A percentile compares a stretch with the other conserved stretches of the same genome.
Conservation (phyloP, 2,888 invertebrate species). For the Anagyrus pseudococci region DNA sequence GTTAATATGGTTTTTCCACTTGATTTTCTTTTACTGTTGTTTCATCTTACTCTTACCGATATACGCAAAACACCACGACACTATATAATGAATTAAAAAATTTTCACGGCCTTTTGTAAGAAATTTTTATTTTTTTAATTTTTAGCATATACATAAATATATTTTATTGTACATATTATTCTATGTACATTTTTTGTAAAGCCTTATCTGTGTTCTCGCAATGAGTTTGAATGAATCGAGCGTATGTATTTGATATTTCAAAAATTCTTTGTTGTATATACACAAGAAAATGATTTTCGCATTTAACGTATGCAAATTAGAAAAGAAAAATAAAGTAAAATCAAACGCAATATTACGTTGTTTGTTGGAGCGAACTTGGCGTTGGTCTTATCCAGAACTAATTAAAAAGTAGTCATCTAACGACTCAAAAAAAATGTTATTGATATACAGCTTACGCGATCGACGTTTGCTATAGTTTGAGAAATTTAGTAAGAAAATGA, state of each 20-base stretch:
- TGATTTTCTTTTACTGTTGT: background rate
- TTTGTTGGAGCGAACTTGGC: background rate
- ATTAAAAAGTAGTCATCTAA: conserved; percentile 4
- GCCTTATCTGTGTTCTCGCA: conserved; percentile 25
- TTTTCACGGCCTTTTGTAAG: background rate
- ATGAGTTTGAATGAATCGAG: conserved; percentile 26
- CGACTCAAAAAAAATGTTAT: background rate
- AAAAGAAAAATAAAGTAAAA: conserved; percentile 10
- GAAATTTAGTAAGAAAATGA: background rate
- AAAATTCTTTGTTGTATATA: conserved; percentile 36
- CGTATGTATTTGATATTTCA: conserved; percentile 36
- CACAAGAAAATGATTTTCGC: conserved; percentile 23
- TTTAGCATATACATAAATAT: background rate
- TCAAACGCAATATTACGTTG: conserved; percentile 11
- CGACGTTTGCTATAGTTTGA: conserved; percentile 12
- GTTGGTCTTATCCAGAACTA: background rate
- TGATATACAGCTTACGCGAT: background rate
- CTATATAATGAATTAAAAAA: background rate
- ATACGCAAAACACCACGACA: background rate
- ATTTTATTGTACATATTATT: conserved; percentile 27
- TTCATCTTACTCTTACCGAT: background rate
- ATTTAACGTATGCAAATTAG: conserved; percentile 22
- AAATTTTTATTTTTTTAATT: background rate
- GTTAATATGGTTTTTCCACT: background rate
- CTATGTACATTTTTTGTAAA: conserved; percentile 22